Percentiles rank a stretch among this genome's conserved stretches.
phyloP scores from a whole-genome alignment of 2,797 vertebrate species.

The Oryzias dopingdopingensis region DNA sequence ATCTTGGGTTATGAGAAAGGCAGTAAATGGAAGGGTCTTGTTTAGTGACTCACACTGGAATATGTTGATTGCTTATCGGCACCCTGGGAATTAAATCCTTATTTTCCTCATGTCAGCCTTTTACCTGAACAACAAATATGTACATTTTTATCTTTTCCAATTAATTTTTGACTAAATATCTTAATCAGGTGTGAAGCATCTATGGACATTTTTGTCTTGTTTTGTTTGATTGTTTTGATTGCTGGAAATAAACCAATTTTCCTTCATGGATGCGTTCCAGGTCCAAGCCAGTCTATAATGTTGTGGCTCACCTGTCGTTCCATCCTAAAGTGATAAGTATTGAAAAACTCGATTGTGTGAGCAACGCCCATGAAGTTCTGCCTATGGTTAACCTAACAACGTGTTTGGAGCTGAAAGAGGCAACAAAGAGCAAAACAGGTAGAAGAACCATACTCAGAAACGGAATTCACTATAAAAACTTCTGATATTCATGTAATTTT shows the following conservation, averaged over 20 bases:
- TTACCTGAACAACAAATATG: no score
- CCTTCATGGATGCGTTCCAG: conserved; percentile 52
- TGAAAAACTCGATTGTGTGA: conserved; percentile 62
- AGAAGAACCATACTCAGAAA: background rate
- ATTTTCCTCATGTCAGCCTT: no score
- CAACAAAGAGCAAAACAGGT: conserved; percentile 63
- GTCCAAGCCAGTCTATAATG: conserved; percentile 72
- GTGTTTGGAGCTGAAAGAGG: conserved; percentile 68
- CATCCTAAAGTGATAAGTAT: conserved; percentile 68
- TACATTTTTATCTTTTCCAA: no score
- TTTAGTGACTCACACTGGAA: no score
- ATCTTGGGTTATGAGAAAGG: no score
- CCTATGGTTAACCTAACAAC: conserved; percentile 46
- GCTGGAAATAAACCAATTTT: background rate
- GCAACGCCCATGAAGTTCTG: conserved; percentile 7
- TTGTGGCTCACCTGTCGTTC: conserved; percentile 58
- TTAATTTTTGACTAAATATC: no score
- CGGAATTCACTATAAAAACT: background rate
- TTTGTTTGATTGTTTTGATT: no score
- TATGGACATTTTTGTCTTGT: no score
- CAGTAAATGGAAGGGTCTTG: no score
- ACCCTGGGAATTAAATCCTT: no score
- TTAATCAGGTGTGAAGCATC: no score
- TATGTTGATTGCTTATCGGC: no score
- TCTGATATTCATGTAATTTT: background rate